These are phyloP conservation scores for Tanytarsus gracilentus DNA, from an alignment of 2,888 invertebrate species.

Conservation along the genomic window DNA sequence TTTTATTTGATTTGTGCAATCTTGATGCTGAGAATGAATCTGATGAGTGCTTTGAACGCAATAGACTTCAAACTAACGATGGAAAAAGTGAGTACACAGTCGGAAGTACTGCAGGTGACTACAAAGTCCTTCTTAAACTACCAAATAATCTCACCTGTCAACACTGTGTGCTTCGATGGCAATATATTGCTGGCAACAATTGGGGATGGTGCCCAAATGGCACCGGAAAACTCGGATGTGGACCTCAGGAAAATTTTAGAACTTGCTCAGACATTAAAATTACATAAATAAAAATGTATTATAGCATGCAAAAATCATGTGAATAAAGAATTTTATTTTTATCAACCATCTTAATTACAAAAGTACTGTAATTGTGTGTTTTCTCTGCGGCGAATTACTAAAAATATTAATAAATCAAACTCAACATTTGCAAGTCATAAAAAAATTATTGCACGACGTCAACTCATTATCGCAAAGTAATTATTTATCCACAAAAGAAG, in stretches of 20 bases:
- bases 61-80: constrained; percentile 40
- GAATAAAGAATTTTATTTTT: not conserved
- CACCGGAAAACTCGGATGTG: constrained; percentile 43
- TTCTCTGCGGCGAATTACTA: not conserved
- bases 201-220: constrained; percentile 45
- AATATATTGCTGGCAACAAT: constrained; percentile 46
- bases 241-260: constrained; percentile 46
- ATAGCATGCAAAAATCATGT: not conserved
- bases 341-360: too few relatives aligned
- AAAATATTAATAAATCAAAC: too few relatives aligned
- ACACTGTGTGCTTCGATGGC: constrained; percentile 50
- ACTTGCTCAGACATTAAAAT: constrained; percentile 46
- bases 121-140: constrained; percentile 37
- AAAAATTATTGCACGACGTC: too few relatives aligned
- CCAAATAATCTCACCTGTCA: constrained; percentile 45
- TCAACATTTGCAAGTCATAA: not conserved
- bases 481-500: too few relatives aligned
- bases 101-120: constrained; percentile 33
- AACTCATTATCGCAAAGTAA: constrained; percentile 16
- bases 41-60: constrained; percentile 46
- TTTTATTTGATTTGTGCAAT: constrained; percentile 46
- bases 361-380: too few relatives aligned
- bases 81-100: constrained; percentile 33
- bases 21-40: constrained; percentile 44
- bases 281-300: too few relatives aligned